Evolutionary conservation across 2,888 invertebrate genomes (phyloP).

Genomic region (Metacarcinus magister): DNA sequence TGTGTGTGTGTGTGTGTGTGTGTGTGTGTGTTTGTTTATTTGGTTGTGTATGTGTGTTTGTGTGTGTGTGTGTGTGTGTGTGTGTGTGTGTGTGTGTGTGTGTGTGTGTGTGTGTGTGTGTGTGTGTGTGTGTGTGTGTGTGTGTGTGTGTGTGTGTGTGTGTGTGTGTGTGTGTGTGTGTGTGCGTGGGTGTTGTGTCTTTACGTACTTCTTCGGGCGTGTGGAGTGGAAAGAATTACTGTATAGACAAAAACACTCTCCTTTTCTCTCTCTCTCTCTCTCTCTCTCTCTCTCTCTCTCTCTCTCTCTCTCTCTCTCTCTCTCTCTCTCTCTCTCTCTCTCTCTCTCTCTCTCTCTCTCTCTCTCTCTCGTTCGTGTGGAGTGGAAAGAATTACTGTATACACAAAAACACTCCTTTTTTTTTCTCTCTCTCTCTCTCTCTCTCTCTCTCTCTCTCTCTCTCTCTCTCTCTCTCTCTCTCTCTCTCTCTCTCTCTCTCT

Average conservation of each 20-base stretch:
- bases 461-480: neutral
- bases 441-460: neutral
- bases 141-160: no score
- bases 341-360: neutral
- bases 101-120: no score
- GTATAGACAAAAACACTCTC: neutral
- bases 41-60: no score
- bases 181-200: neutral
- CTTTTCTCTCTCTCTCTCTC: neutral
- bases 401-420: neutral
- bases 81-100: no score
- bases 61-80: no score
- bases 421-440: neutral
- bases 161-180: no score
- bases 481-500: neutral
- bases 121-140: no score
- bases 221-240: neutral
- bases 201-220: neutral
- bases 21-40: no score
- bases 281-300: slow-evolving; percentile 35
- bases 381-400: neutral
- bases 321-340: neutral
- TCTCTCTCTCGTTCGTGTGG: neutral
- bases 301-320: slow-evolving; percentile 39
- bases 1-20: no score